These are phyloP conservation scores for Gryllus bimaculatus DNA, from an alignment of 1,140 invertebrate genomes.

Conservation along the genomic window DNA sequence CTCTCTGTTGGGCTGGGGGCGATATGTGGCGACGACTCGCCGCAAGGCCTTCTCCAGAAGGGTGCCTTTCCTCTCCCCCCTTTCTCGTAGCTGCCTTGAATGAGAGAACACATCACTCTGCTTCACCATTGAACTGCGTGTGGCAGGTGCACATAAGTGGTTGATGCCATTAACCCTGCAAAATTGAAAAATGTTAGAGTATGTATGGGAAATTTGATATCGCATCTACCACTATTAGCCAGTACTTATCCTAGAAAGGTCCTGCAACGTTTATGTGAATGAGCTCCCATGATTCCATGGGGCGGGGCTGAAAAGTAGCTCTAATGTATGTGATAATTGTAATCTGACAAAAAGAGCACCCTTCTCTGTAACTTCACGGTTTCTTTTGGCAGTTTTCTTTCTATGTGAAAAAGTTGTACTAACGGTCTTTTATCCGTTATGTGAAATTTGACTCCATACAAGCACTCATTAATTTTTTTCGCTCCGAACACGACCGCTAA, in stretches of 20 bases:
- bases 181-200: too few species aligned
- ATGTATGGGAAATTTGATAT: too few species aligned
- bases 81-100: too few species aligned
- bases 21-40: too few species aligned
- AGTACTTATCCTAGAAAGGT: neutral
- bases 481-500: neutral
- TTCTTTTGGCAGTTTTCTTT: neutral
- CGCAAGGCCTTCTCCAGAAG: too few species aligned
- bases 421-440: neutral
- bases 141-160: too few species aligned
- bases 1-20: too few species aligned
- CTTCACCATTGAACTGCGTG: too few species aligned
- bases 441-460: neutral
- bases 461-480: neutral
- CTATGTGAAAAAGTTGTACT: neutral
- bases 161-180: too few species aligned
- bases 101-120: too few species aligned
- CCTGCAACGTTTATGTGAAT: neutral
- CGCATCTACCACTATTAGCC: too few species aligned
- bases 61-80: too few species aligned
- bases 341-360: neutral
- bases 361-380: neutral
- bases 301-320: neutral
- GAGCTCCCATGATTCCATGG: neutral
- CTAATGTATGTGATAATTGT: neutral